These are phyloP conservation scores for Melanostoma scalare DNA, from an alignment of 2,888 invertebrate species.

Conservation along the genomic window DNA sequence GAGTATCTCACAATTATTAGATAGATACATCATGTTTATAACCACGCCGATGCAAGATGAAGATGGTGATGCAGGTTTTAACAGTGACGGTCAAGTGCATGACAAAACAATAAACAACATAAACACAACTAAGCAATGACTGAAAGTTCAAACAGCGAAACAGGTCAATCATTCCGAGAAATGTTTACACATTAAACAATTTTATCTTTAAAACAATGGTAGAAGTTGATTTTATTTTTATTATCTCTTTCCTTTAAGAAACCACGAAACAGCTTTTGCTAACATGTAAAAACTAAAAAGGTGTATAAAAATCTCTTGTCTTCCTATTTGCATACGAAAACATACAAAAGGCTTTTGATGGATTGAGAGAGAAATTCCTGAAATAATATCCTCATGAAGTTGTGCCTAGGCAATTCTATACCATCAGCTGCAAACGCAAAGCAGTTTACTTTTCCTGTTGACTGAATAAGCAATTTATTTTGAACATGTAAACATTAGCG, in stretches of 20 bases:
- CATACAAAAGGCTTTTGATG: conserved; percentile 22
- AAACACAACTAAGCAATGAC: no score
- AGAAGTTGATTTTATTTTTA: no score
- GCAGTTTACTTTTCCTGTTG: neutral
- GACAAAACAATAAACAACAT: neutral
- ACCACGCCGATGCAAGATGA: neutral
- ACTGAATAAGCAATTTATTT: conserved; percentile 2
- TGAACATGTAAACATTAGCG: conserved; percentile 5
- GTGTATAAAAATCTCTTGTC: no score
- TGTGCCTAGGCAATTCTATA: conserved; percentile 13
- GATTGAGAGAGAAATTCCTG: neutral
- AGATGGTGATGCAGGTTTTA: neutral
- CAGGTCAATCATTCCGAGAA: no score
- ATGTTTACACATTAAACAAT: no score
- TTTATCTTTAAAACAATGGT: no score
- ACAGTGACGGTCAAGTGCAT: conserved; percentile 36
- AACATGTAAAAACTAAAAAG: no score
- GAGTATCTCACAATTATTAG: neutral
- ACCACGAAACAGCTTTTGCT: no score
- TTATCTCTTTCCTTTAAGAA: no score
- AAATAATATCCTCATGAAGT: conserved; percentile 2
- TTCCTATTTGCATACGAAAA: conserved; percentile 1
- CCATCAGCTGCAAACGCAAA: conserved; percentile 1
- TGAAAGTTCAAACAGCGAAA: no score
- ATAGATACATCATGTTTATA: neutral